phyloP scores from a whole-genome alignment of 1,140 invertebrate species.

The Eurosta solidaginis region DNA sequence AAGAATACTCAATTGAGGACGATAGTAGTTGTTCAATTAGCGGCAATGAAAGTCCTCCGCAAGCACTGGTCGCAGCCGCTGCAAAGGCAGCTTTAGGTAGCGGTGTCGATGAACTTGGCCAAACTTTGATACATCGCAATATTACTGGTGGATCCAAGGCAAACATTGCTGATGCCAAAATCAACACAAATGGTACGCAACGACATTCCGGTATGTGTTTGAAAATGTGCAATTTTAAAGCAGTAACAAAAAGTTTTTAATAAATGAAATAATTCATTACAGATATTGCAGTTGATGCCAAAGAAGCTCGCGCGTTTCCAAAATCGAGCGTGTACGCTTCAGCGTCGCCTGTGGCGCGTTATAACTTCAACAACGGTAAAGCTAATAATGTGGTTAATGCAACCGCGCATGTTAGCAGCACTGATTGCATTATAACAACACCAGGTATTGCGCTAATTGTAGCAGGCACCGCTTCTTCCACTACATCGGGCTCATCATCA shows the following conservation, averaged over 20 bases:
- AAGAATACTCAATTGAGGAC: slow-evolving; percentile 49
- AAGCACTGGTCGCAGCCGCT: neutral
- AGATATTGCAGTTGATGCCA: slow-evolving; percentile 37
- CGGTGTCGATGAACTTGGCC: slow-evolving; percentile 6
- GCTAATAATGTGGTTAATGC: neutral
- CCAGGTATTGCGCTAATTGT: slow-evolving; percentile 21
- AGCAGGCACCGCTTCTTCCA: slow-evolving; percentile 35
- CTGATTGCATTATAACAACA: neutral
- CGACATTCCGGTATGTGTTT: slow-evolving; percentile 41
- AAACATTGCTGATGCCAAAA: slow-evolving; percentile 33
- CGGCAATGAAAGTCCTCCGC: slow-evolving; percentile 52
- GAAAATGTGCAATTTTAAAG: neutral
- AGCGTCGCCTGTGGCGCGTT: slow-evolving; percentile 39
- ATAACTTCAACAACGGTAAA: slow-evolving; percentile 29
- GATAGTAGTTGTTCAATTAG: slow-evolving; percentile 53
- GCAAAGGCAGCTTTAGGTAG: neutral
- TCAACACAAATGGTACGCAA: neutral
- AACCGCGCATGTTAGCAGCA: neutral
- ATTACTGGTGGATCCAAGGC: slow-evolving; percentile 35
- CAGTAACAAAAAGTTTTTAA: neutral
- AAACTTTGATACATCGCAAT: slow-evolving; percentile 33
- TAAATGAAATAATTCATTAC: neutral
- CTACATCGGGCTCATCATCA: slow-evolving; percentile 35
- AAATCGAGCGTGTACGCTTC: slow-evolving; percentile 35
- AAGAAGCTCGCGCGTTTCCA: slow-evolving; percentile 13